Base-by-base conservation (phyloP, 2,888 invertebrate genomes). In the Drosophila formosana region DNA sequence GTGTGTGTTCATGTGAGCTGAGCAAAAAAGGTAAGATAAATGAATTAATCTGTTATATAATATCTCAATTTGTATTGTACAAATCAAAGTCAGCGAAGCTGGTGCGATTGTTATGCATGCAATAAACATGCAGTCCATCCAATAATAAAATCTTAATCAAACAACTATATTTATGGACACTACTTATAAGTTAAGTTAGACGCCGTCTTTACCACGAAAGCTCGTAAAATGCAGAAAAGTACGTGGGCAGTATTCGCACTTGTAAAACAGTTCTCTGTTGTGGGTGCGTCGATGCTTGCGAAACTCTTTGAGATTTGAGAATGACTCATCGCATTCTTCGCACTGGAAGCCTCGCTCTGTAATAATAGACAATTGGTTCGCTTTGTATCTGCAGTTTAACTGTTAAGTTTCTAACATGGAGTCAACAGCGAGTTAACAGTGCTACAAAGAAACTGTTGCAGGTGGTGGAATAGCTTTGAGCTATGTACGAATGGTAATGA, bases 231-330 rank as follows among this genome's bases (percentile, higher is more conserved):
- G 89, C 66, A 78, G 67, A 82, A 90, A 90, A 5, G 90, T 78
- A 56, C 77, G 77, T 30, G 87, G 72, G 67, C 89, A 90, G 57
- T 79, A 51, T 45, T 78, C 77, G 58, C 89, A 90, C 68, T 90
- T 90, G 88, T 90, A 90, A 90, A 90, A 90, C 45, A 75, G 63
- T 57, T 89, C 80, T 39, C 78, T 75, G 61, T 78, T 89, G 72
- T 89, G 89, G 61, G 64, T 82, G 70, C 89, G 90, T 37, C 85
- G 83, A 73, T 90, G 89, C 67, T 89, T 88, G 63, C 87, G 90
- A 57, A 88, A 76, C 51, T 90, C 89, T 87, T 77, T 83, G 41
- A 74, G 73, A 71, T 79, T 77, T 45, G 60, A 70, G 75, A 90
- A 90, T 46, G 72, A 60, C 52, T 67, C 66, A 56, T 79, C 75